Conservation (phyloP, 2,113 vertebrate genomes). For the Myotis brandtii region DNA sequence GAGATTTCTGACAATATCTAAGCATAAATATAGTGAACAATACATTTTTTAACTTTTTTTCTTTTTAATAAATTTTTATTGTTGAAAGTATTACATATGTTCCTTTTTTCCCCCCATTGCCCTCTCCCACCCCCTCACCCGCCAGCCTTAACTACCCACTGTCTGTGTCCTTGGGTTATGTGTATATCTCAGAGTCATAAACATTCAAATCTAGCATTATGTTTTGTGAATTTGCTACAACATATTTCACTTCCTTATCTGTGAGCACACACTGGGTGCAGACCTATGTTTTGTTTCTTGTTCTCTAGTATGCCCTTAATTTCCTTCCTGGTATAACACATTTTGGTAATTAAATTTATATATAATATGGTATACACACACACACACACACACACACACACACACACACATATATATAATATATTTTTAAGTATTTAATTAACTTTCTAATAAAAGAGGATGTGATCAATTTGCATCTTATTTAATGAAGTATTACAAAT, state of each 20-base stretch:
- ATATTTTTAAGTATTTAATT: neutral
- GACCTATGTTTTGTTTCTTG: neutral
- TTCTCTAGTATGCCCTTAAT: neutral
- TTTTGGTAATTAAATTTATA: neutral
- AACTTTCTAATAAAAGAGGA: neutral
- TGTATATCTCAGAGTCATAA: neutral
- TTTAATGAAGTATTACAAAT: neutral
- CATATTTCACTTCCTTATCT: neutral
- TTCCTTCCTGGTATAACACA: neutral
- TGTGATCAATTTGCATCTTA: neutral
- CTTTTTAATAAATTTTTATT: too few relatives aligned
- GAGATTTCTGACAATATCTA: neutral
- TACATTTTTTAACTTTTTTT: neutral
- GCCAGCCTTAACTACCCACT: too few relatives aligned
- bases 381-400: too few relatives aligned
- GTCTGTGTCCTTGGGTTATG: too few relatives aligned
- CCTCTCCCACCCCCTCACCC: too few relatives aligned
- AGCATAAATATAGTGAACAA: neutral
- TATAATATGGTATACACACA: too few relatives aligned
- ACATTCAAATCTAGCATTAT: neutral
- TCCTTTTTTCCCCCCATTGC: too few relatives aligned
- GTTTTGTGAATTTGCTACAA: neutral
- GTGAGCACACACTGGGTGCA: neutral
- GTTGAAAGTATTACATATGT: too few relatives aligned
- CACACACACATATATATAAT: neutral